Conservation (phyloP, 2,113 vertebrate genomes). For the Sinosuthora webbiana region DNA sequence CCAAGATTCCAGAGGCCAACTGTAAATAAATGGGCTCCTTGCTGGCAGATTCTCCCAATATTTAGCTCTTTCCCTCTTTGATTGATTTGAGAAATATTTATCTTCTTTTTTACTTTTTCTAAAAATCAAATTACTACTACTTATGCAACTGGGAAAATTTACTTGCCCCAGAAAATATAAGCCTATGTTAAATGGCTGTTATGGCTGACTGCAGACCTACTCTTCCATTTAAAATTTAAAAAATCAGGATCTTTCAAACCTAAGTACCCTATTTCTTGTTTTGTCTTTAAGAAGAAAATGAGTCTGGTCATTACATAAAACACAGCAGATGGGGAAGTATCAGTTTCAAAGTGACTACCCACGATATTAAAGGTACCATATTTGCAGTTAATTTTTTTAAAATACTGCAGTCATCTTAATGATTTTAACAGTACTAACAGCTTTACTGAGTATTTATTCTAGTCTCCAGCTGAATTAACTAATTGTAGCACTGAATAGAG, state of each 20-base stretch:
- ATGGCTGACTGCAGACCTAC: neutral
- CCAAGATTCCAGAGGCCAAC: neutral
- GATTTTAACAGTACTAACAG: neutral
- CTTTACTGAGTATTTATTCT: neutral
- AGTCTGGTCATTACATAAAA: neutral
- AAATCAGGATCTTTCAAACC: neutral
- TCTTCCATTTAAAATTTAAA: neutral
- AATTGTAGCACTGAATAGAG: neutral
- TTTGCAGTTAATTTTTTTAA: neutral
- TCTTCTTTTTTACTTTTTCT: neutral
- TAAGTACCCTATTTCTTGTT: neutral
- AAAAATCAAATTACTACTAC: neutral
- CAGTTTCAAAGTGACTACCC: neutral
- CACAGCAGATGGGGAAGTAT: neutral
- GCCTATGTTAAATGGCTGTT: neutral
- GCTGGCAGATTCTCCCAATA: neutral
- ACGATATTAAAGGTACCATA: neutral
- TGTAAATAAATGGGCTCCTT: neutral
- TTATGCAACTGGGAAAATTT: neutral
- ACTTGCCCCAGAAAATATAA: neutral
- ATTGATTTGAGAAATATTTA: neutral
- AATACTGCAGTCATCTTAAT: neutral
- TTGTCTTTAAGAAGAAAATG: neutral
- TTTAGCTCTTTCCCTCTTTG: neutral
- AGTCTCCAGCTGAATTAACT: neutral